phyloP scores from a whole-genome alignment of 2,888 invertebrate species.

The Amitus sp. region DNA sequence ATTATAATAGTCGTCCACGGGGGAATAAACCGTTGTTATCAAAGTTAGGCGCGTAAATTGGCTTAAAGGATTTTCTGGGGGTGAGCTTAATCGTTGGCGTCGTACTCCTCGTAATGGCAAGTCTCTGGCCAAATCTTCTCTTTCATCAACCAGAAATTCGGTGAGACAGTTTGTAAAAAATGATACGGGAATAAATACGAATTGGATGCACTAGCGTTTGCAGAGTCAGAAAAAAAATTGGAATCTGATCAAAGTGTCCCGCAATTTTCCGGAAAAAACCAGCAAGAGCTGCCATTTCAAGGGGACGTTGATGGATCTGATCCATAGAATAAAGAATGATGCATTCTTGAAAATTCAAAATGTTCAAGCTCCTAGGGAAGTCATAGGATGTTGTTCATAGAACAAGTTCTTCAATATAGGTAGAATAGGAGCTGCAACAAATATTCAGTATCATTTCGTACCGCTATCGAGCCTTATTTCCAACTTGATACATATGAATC shows the following conservation, averaged over 20 bases:
- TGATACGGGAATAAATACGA: background rate
- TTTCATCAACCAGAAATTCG: background rate
- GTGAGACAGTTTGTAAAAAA: background rate
- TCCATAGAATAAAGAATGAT: background rate
- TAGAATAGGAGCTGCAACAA: no score
- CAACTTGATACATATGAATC: no score
- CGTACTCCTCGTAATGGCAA: constrained; percentile 38
- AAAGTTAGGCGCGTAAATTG: constrained; percentile 60
- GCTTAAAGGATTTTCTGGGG: constrained; percentile 60
- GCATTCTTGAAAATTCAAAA: no score
- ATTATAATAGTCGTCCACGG: constrained; percentile 26
- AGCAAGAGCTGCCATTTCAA: background rate
- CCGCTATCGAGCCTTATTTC: no score
- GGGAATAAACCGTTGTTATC: constrained; percentile 38
- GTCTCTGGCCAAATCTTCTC: constrained; percentile 3
- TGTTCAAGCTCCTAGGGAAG: no score
- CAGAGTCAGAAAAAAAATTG: constrained; percentile 44
- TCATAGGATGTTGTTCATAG: no score
- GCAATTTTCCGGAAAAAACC: no score
- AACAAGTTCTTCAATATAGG: no score
- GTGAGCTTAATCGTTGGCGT: constrained; percentile 50
- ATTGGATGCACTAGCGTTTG: no score
- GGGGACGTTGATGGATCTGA: background rate
- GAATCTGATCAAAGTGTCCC: no score
- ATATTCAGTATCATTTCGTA: no score